Base-by-base conservation (phyloP, 2,888 invertebrate species). In the Mythimna albipuncta region DNA sequence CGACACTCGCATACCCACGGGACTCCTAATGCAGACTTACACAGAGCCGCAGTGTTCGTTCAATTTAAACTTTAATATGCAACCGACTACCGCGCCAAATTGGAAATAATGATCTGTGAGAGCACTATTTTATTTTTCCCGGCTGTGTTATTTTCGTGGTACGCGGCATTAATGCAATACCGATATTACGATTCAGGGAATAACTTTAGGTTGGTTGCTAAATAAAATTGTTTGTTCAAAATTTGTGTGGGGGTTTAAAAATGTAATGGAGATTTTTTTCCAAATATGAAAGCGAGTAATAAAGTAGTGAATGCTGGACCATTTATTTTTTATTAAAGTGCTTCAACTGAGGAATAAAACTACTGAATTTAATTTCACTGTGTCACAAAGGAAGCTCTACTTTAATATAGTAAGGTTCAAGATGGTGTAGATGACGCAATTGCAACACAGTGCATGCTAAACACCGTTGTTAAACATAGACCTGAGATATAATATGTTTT, bases 51-150 rank as follows among this genome's bases (percentile, higher is more conserved):
- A 92, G 89, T 91, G 92, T 93, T 93, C 93, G 94, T 94, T 94
- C 95, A 94, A 95, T 95, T 95, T 95, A 94, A 95, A 95, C 91
- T 95, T 95, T 95, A 94, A 95, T 94, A 95, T 95, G 93, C 94
- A 93, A 89, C 93, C 90, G 89, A 91, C 89, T 92, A 89, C 88
- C 86, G 87, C 82, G 89, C 93, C 92, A 94, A 95, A 95, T 94
- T 95, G 93, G 93, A 94, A 95, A 93, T 94, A 93, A 95, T 94
- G 93, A 94, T 93, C 93, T 88, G 90, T 85, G 85, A 80, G 83
- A 59, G 74, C 79, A 79, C 82, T 87, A 82, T 85, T 86, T 87
- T 85, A 86, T 86, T 86, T 85, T 82, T 68, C 71, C 77, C 75
- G 69, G 64, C 70, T 69, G 79, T 74, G 69, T 77, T 83, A 81